Percentiles rank a stretch among this genome's conserved stretches.
phyloP scores from a whole-genome alignment of 2,888 invertebrate genomes.

The Linnaemya tessellans region DNA sequence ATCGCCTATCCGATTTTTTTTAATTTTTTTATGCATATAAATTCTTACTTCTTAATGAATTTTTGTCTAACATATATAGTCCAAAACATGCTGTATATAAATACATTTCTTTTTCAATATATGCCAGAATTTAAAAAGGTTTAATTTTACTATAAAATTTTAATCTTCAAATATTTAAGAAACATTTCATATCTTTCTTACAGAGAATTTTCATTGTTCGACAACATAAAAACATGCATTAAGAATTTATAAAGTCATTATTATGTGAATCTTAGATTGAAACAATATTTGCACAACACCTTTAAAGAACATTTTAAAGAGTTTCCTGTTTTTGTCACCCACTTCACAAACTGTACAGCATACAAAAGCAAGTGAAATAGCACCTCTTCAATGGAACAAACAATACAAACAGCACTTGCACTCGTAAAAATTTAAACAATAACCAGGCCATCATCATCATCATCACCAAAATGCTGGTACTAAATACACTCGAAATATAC shows the following conservation, averaged over 20 bases:
- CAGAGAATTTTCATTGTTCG: constrained; percentile 6
- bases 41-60: no score
- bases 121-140: not conserved
- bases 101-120: no score
- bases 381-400: constrained; percentile 57
- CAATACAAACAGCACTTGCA: constrained; percentile 64
- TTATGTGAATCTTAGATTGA: constrained; percentile 56
- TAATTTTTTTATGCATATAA: no score
- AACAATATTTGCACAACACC: constrained; percentile 71
- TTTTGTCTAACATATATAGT: no score
- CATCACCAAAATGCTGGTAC: constrained; percentile 49
- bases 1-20: no score
- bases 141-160: not conserved
- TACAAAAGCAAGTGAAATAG: constrained; percentile 53
- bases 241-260: constrained; percentile 57
- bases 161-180: not conserved
- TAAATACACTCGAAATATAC: constrained; percentile 29
- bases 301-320: constrained; percentile 65
- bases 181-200: not conserved
- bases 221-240: constrained; percentile 26
- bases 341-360: constrained; percentile 69
- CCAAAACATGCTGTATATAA: no score
- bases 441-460: constrained; percentile 59
- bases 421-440: constrained; percentile 67
- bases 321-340: constrained; percentile 75